Percentiles rank a stretch among this genome's conserved stretches.
These are phyloP conservation scores for Mormyrus lacerda DNA, from an alignment of 2,113 vertebrate species.

Conservation along the genomic window DNA sequence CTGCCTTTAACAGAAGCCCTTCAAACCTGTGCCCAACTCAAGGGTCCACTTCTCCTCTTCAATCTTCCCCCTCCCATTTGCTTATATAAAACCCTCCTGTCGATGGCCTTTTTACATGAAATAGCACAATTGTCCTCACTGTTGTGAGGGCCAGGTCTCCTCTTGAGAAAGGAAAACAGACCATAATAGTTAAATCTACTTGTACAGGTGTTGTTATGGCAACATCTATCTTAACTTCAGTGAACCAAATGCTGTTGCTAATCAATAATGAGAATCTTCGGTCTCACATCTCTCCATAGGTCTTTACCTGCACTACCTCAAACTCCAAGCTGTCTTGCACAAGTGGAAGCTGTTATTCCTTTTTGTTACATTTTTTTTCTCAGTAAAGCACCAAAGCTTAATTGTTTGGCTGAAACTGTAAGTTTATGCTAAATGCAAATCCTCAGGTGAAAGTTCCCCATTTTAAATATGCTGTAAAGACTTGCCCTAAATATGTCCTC, in stretches of 20 bases:
- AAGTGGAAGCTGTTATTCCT: neutral
- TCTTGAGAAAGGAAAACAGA: conserved; percentile 19
- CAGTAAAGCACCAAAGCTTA: neutral
- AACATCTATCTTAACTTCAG: conserved; percentile 34
- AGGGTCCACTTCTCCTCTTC: neutral
- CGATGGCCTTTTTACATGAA: conserved; percentile 20
- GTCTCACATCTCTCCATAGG: conserved; percentile 15
- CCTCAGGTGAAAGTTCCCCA: neutral
- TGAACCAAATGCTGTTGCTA: conserved; percentile 26
- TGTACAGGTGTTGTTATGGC: conserved; percentile 43
- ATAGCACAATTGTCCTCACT: conserved; percentile 23
- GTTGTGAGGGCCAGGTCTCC: conserved; percentile 13
- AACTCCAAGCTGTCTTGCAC: conserved; percentile 28
- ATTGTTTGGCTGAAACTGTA: neutral
- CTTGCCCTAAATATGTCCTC: neutral
- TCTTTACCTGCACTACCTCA: conserved; percentile 27
- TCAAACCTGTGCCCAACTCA: neutral
- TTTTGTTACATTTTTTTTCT: neutral
- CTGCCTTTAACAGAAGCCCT: neutral
- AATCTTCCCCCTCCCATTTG: neutral
- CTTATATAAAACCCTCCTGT: conserved; percentile 7
- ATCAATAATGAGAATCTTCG: conserved; percentile 32
- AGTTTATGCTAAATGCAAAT: neutral
- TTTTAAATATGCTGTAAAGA: neutral
- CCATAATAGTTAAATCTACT: conserved; percentile 26